phyloP scores from a whole-genome alignment of 2,888 invertebrate species.

The Acronicta alni region DNA sequence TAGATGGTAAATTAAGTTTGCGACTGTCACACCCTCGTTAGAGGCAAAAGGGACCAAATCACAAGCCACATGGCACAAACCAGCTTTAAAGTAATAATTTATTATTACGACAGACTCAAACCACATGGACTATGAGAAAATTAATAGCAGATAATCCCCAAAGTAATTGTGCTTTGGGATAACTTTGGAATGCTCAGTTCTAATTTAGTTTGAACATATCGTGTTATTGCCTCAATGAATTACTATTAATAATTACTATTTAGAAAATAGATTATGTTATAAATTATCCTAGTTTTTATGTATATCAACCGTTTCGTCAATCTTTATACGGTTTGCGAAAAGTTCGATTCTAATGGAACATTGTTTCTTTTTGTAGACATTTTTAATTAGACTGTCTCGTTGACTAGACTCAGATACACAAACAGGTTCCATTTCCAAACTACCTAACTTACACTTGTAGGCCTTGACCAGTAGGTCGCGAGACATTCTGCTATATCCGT shows the following conservation, averaged over 20 bases:
- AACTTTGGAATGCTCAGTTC: conserved; percentile 37
- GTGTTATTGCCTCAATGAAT: conserved; percentile 31
- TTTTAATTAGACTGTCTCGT: too few relatives aligned
- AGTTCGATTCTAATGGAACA: not conserved
- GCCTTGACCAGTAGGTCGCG: too few relatives aligned
- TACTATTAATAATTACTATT: too few relatives aligned
- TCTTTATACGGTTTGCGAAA: not conserved
- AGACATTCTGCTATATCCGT: too few relatives aligned
- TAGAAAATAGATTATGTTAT: conserved; percentile 6
- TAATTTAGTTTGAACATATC: conserved; percentile 30
- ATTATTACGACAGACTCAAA: conserved; percentile 63
- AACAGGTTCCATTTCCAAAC: too few relatives aligned
- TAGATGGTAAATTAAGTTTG: conserved; percentile 74
- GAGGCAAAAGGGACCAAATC: conserved; percentile 57
- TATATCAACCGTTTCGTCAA: not conserved
- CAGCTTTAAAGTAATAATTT: conserved; percentile 69
- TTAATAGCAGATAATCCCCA: conserved; percentile 66
- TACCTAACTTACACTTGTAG: too few relatives aligned
- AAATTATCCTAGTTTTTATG: conserved; percentile 21
- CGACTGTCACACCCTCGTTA: conserved; percentile 77
- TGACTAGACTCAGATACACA: too few relatives aligned
- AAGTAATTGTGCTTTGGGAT: conserved; percentile 57
- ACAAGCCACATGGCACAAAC: conserved; percentile 65
- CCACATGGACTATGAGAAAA: conserved; percentile 65
- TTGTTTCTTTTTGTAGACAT: too few relatives aligned